Percentiles rank a stretch among this genome's conserved stretches.
Conservation (phyloP, 2,113 vertebrate species). For the Scortum barcoo region DNA sequence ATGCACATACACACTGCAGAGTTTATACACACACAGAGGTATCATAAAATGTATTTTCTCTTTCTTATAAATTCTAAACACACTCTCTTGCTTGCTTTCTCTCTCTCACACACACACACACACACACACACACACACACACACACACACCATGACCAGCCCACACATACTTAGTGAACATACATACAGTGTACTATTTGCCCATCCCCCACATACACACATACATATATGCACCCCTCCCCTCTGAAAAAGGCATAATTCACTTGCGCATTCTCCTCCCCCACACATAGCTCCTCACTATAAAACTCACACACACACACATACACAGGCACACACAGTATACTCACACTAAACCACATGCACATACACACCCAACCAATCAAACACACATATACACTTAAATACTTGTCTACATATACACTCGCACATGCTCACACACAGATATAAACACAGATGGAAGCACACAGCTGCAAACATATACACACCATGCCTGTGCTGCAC, state of each 20-base stretch:
- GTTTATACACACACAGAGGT: slow-evolving; percentile 42
- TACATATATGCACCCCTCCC: slow-evolving; percentile 79
- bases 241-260: slow-evolving; percentile 83
- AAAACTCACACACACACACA: slow-evolving; percentile 64
- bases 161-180: slow-evolving; percentile 70
- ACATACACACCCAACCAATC: slow-evolving; percentile 30
- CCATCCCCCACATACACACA: slow-evolving; percentile 76
- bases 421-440: not conserved
- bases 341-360: slow-evolving; percentile 45
- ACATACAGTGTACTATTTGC: slow-evolving; percentile 70
- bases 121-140: slow-evolving; percentile 24
- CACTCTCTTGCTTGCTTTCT: no score
- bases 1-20: slow-evolving; percentile 19
- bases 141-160: slow-evolving; percentile 52
- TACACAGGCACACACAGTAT: slow-evolving; percentile 32
- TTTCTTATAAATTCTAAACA: slow-evolving; percentile 29
- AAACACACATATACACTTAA: slow-evolving; percentile 25
- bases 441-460: slow-evolving; percentile 4
- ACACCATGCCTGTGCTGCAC: slow-evolving; percentile 33
- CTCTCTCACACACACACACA: slow-evolving; percentile 24
- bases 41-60: slow-evolving; percentile 51
- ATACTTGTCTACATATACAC: slow-evolving; percentile 6
- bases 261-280: slow-evolving; percentile 80
- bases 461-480: slow-evolving; percentile 25
- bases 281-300: slow-evolving; percentile 76